phyloP scores from a whole-genome alignment of 2,888 invertebrate genomes.

The Liposcelis brunnea region DNA sequence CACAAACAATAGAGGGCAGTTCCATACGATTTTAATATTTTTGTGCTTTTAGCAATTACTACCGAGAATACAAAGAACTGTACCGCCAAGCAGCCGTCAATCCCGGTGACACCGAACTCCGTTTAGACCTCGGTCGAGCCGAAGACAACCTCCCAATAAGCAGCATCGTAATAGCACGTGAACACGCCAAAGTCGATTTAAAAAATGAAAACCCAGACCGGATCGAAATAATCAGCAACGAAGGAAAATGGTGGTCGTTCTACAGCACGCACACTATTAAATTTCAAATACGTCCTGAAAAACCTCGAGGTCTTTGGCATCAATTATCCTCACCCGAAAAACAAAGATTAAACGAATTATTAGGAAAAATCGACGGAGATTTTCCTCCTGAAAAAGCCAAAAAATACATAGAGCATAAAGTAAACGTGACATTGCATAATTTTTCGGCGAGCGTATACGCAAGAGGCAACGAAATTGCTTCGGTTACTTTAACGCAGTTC shows the following conservation, averaged over 20 bases:
- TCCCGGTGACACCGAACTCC: conserved; percentile 55
- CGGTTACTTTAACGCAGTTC: conserved; percentile 54
- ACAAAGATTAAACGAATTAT: conserved; percentile 39
- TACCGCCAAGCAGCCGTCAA: conserved; percentile 53
- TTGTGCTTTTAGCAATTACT: conserved; percentile 33
- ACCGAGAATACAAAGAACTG: conserved; percentile 46
- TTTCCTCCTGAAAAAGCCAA: conserved; percentile 31
- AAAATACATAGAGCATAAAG: conserved; percentile 51
- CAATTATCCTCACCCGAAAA: conserved; percentile 46
- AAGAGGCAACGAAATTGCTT: conserved; percentile 49
- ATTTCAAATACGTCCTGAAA: conserved; percentile 35
- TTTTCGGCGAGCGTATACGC: conserved; percentile 49
- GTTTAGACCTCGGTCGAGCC: conserved; percentile 51
- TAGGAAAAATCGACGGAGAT: conserved; percentile 37
- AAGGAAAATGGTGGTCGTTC: conserved; percentile 31
- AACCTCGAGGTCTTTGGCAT: conserved; percentile 37
- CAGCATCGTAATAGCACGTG: conserved; percentile 59
- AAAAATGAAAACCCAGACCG: conserved; percentile 24
- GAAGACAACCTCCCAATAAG: conserved; percentile 57
- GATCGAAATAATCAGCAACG: conserved; percentile 27
- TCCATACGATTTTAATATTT: not conserved
- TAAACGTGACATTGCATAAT: conserved; percentile 57
- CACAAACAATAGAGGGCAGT: too few species aligned
- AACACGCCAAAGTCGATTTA: conserved; percentile 55
- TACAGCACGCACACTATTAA: conserved; percentile 24